Conservation (phyloP, 1,140 invertebrate genomes). For the Seison nebaliae region DNA sequence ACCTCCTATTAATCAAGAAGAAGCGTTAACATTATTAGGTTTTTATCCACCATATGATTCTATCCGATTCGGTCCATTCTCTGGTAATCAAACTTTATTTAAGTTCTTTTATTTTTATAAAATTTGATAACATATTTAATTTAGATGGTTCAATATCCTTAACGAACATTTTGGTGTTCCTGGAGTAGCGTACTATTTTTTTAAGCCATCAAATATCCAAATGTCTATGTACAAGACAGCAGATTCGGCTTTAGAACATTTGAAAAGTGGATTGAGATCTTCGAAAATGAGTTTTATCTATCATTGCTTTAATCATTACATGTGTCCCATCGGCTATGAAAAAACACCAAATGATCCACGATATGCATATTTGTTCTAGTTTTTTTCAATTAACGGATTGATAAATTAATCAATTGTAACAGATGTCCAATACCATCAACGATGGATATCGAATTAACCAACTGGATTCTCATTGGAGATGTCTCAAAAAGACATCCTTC, state of each 20-base stretch:
- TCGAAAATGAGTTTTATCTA: conserved; percentile 20
- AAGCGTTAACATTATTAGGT: conserved; percentile 19
- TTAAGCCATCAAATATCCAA: conserved; percentile 21
- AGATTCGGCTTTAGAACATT: conserved; percentile 16
- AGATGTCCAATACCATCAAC: too few relatives aligned
- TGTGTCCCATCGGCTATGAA: conserved; percentile 24
- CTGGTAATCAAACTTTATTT: conserved; percentile 20
- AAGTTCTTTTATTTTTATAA: conserved; percentile 15
- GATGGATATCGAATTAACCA: too few relatives aligned
- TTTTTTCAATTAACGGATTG: too few relatives aligned
- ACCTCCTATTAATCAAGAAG: conserved; percentile 21
- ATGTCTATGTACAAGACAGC: conserved; percentile 17
- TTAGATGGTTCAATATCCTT: too few relatives aligned
- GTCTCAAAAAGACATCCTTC: too few relatives aligned
- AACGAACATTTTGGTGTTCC: conserved; percentile 20
- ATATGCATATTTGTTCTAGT: too few relatives aligned
- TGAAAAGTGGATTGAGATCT: conserved; percentile 19
- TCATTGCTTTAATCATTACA: conserved; percentile 25
- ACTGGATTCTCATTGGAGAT: too few relatives aligned
- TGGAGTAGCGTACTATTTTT: conserved; percentile 18
- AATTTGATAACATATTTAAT: conserved; percentile 19
- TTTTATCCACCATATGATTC: conserved; percentile 20
- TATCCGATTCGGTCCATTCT: conserved; percentile 23
- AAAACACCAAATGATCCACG: conserved; percentile 16
- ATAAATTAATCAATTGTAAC: too few relatives aligned